Evolutionary conservation across 2,888 invertebrate genomes (phyloP).

Genomic region (Dione juno): DNA sequence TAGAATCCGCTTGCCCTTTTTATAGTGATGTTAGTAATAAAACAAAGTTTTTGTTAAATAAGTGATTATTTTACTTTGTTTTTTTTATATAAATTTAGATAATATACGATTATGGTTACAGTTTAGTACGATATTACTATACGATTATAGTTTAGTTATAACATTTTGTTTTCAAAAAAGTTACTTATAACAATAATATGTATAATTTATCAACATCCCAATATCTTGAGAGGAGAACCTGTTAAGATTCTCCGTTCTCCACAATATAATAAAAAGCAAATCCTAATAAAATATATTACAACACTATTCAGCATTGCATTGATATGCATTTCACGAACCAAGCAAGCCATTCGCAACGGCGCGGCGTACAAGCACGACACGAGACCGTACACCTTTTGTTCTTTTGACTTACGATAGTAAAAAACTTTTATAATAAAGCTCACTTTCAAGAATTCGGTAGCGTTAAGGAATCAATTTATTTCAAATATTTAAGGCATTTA

Average conservation of each 20-base stretch:
- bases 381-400: neutral
- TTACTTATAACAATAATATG: too few relatives aligned
- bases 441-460: neutral
- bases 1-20: constrained; percentile 63
- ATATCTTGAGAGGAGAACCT: neutral
- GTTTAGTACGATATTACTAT: too few relatives aligned
- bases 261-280: neutral
- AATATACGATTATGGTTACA: too few relatives aligned
- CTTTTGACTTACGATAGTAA: neutral
- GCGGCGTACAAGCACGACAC: constrained; percentile 18
- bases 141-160: too few relatives aligned
- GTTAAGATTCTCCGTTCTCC: neutral
- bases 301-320: constrained; percentile 53
- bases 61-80: too few relatives aligned
- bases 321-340: constrained; percentile 54
- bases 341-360: constrained; percentile 46
- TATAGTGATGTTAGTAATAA: constrained; percentile 27
- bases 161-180: too few relatives aligned
- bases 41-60: neutral
- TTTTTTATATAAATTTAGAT: too few relatives aligned
- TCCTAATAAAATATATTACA: constrained; percentile 43
- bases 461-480: neutral
- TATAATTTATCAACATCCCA: neutral
- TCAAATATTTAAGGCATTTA: too few relatives aligned
- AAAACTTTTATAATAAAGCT: neutral